A percentile compares a stretch with the other conserved stretches of the same genome.
Conservation (phyloP, 2,113 vertebrate genomes). For the Petroica traversi region DNA sequence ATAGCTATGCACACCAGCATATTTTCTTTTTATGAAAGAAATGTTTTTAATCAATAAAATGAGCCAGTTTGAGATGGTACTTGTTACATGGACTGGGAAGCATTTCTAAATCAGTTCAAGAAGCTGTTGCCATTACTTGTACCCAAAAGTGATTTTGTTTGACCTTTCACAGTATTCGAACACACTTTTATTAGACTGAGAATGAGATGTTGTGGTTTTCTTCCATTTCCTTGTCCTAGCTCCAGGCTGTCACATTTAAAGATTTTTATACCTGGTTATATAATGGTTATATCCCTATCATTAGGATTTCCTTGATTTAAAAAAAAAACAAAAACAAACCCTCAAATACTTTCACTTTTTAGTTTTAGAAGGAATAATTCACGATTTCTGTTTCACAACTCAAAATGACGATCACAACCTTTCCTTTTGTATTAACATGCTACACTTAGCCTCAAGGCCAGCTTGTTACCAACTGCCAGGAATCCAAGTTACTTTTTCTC, state of each 20-base stretch:
- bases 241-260: not conserved
- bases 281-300: not conserved
- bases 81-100: not conserved
- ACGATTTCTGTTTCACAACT: not conserved
- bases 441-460: not conserved
- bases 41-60: not conserved
- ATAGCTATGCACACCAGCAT: not conserved
- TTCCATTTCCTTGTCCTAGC: not conserved
- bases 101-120: not conserved
- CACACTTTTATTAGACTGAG: not conserved
- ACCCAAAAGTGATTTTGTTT: not conserved
- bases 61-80: not conserved
- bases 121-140: not conserved
- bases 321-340: too few relatives aligned
- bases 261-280: not conserved
- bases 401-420: not conserved
- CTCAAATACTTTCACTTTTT: not conserved
- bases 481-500: not conserved
- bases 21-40: not conserved
- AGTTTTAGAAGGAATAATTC: not conserved
- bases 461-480: not conserved
- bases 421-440: not conserved
- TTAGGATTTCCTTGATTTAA: not conserved
- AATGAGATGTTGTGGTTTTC: not conserved
- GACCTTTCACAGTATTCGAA: not conserved